Conservation (phyloP, 2,888 invertebrate genomes). For the Anthoptus insignis region DNA sequence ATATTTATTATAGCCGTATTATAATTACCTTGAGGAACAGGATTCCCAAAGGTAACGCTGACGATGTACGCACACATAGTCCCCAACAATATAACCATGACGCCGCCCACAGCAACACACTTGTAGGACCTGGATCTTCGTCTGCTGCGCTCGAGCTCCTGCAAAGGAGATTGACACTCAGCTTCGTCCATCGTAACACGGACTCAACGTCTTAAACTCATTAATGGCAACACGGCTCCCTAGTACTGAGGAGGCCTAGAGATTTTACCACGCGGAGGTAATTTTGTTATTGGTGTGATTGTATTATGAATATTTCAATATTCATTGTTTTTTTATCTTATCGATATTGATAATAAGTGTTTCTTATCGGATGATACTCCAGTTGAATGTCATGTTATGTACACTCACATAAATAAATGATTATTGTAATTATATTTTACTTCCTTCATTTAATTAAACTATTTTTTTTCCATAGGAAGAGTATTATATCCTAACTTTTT, state of each 20-base stretch:
- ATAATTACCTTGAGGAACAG: conserved; percentile 14
- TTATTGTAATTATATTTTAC: no score
- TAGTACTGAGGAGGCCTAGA: no score
- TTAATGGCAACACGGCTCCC: no score
- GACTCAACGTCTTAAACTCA: no score
- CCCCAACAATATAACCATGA: conserved; percentile 19
- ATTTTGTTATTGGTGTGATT: no score
- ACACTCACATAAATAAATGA: neutral
- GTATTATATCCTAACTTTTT: no score
- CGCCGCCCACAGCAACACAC: neutral
- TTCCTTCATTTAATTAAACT: no score
- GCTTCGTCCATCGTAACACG: neutral
- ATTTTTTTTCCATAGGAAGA: no score
- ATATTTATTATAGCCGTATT: no score
- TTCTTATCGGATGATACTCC: neutral
- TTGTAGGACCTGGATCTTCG: neutral
- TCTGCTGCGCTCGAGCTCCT: neutral
- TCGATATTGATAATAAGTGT: neutral
- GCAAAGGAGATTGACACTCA: neutral
- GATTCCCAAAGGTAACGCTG: conserved; percentile 4
- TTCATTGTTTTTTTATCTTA: neutral
- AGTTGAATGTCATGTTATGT: neutral
- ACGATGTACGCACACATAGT: conserved; percentile 18
- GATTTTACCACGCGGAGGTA: neutral
- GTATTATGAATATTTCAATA: no score